Evolutionary conservation across 2,113 vertebrate species (phyloP).

Genomic region (Anoura caudifer): DNA sequence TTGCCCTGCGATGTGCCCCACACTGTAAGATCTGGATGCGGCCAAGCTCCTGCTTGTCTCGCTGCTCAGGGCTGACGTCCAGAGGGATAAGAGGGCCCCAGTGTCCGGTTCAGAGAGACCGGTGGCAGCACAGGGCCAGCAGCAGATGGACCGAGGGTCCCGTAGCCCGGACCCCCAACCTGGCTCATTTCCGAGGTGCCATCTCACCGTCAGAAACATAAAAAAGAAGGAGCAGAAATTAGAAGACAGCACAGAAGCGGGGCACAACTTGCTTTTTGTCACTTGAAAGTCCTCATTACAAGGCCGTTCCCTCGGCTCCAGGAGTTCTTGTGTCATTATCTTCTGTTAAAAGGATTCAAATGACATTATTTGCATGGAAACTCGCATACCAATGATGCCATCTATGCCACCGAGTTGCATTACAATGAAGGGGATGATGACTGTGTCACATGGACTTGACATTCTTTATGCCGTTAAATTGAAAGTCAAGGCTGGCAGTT

Average conservation of each 20-base stretch:
- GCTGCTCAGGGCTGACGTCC: background rate
- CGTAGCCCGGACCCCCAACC: accelerated
- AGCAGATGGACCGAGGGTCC: background rate
- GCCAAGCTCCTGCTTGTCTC: background rate
- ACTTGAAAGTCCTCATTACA: conserved; percentile 79
- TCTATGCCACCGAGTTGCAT: conserved; percentile 78
- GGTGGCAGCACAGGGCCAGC: accelerated
- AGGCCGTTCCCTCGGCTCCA: conserved; percentile 76
- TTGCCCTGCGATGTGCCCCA: background rate
- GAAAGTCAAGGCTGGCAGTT: conserved; percentile 79
- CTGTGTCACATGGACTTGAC: conserved; percentile 79
- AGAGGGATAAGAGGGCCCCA: background rate
- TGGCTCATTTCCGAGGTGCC: background rate
- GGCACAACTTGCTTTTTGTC: conserved; percentile 76
- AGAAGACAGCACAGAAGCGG: conserved; percentile 77
- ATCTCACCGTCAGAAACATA: background rate
- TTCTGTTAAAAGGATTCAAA: conserved; percentile 83
- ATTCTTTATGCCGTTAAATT: conserved; percentile 80
- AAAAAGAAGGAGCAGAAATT: conserved; percentile 55
- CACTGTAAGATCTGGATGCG: background rate
- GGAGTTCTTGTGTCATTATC: conserved; percentile 80
- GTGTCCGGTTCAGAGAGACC: background rate
- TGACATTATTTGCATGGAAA: conserved; percentile 83
- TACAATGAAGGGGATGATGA: conserved; percentile 80
- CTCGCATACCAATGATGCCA: conserved; percentile 75